A percentile compares a stretch with the other conserved stretches of the same genome.
Evolutionary conservation across 2,113 vertebrate genomes (phyloP).

Genomic region (Mohoua ochrocephala): DNA sequence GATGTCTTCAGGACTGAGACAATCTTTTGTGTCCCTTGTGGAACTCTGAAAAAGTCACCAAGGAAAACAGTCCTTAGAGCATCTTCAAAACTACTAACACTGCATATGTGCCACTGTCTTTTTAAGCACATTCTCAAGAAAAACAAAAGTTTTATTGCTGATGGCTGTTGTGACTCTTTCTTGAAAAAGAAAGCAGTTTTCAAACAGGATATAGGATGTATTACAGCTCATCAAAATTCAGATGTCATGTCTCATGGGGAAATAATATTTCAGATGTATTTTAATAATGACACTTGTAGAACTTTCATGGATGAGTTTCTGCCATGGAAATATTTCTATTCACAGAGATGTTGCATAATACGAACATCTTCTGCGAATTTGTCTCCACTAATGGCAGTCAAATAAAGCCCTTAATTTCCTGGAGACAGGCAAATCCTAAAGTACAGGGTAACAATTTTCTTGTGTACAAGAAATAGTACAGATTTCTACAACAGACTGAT

Average conservation of each 20-base stretch:
- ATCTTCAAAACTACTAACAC: not conserved
- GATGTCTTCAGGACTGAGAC: not conserved
- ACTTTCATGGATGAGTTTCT: not conserved
- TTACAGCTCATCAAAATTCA: not conserved
- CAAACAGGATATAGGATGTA: not conserved
- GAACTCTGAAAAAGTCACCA: not conserved
- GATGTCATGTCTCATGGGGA: not conserved
- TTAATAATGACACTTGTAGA: not conserved
- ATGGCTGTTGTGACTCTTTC: not conserved
- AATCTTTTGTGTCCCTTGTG: not conserved
- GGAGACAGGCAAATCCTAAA: not conserved
- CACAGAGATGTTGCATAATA: not conserved
- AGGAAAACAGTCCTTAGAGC: not conserved
- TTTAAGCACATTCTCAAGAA: not conserved
- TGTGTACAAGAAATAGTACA: not conserved
- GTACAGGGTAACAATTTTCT: not conserved
- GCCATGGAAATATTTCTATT: not conserved
- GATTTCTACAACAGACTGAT: not conserved
- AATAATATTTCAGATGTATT: not conserved
- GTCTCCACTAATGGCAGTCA: not conserved
- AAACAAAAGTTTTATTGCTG: not conserved
- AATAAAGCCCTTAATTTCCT: not conserved
- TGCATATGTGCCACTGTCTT: not conserved
- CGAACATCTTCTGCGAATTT: not conserved
- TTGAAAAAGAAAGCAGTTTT: not conserved